Base-by-base conservation (phyloP, 2,888 invertebrate genomes). In the Crepidodera aurea region DNA sequence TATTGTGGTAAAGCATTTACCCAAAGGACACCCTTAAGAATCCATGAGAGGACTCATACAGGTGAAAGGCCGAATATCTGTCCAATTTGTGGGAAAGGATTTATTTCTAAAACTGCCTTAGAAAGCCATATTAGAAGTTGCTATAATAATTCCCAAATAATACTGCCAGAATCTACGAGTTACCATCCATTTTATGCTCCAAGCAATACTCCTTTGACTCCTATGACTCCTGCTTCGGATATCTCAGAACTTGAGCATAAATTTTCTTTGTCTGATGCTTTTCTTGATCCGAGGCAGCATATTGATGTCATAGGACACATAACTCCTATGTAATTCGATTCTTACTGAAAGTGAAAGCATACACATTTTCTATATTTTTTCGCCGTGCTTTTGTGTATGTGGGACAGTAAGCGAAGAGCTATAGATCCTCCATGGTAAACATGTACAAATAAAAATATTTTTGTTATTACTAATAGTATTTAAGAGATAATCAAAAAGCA, bases 11-110 rank as follows among this genome's bases (percentile, higher is more conserved):
- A 76, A 61, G 75, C 73, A 8, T 72, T 76, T 60, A 85, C 85
- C 25, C 86, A 86, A 76, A 84, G 86, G 70, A 84, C 85, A 73
- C 85, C 86, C 73, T 77, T 87, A 69, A 84, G 84, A 32, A 80
- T 86, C 50, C 87, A 87, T 79, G 85, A 86, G 78, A 82, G 87
- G 51, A 85, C 84, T 46, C 86, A 87, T 77, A 84, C 84, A 0
- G 86, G 86, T 0, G 85, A 86, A 79, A 82, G 84, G 75, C 86
- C 87, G 51, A 84, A 86, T 79, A 82, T 84, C 58, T 79, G 79
- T 46, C 74, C 71, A 8, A 71, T 76, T 29, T 79, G 79, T 60
- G 70, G 72, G 12, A 78, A 75, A 63, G 77, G 76, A 4, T 79
- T 77, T 62, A 75, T 77, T 48, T 78, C 79, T 7, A 78, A 78